Conservation (phyloP, 1,140 invertebrate genomes). For the Dinothrombium tinctorium region DNA sequence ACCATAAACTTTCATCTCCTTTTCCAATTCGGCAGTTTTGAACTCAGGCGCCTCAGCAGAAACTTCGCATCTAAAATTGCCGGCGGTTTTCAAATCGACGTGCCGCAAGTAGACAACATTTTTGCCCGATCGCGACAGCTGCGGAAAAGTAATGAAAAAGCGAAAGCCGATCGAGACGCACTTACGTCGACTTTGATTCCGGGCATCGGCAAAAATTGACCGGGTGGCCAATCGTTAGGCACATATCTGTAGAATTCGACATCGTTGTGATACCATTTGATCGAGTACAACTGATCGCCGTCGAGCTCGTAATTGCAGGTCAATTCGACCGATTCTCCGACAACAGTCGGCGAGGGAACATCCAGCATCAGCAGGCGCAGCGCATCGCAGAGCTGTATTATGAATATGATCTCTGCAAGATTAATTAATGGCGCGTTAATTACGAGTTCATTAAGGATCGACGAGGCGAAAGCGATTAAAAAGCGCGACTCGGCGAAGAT, state of each 20-base stretch:
- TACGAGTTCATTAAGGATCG: no score
- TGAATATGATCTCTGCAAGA: no score
- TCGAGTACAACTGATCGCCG: slow-evolving; percentile 15
- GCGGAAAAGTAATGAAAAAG: background rate
- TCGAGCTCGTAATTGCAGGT: slow-evolving; percentile 17
- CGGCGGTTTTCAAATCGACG: slow-evolving; percentile 16
- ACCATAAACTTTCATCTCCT: slow-evolving; percentile 47
- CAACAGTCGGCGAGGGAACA: slow-evolving; percentile 14
- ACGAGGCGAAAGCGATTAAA: no score
- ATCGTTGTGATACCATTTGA: slow-evolving; percentile 15
- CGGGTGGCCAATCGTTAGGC: slow-evolving; percentile 13
- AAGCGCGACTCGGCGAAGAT: no score
- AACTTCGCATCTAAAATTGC: slow-evolving; percentile 18
- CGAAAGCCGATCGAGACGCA: background rate
- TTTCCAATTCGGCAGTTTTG: slow-evolving; percentile 42
- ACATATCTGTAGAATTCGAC: slow-evolving; percentile 16
- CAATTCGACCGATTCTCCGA: slow-evolving; percentile 17
- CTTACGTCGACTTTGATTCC: slow-evolving; percentile 13
- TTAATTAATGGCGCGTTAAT: no score
- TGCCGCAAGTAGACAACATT: slow-evolving; percentile 16
- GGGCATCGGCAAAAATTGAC: slow-evolving; percentile 10
- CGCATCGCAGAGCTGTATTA: background rate
- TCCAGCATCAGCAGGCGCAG: slow-evolving; percentile 14
- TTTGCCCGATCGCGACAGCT: slow-evolving; percentile 17
- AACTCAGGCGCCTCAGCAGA: slow-evolving; percentile 26